These are phyloP conservation scores for Ichneumoninae sp. DNA, from an alignment of 2,888 invertebrate genomes.

Conservation along the genomic window DNA sequence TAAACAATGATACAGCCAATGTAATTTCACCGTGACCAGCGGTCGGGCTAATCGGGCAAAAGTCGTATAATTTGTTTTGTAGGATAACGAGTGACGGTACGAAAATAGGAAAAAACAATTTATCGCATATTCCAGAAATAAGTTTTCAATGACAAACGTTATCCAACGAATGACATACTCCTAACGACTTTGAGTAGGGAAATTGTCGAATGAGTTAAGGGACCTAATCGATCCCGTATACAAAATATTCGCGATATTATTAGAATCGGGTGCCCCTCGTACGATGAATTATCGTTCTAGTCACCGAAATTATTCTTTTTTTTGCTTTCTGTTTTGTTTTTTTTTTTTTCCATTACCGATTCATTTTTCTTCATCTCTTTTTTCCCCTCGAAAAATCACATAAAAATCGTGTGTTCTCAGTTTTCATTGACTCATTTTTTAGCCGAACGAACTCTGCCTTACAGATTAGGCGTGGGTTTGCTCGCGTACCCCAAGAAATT, in stretches of 20 bases:
- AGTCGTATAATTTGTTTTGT: too few species aligned
- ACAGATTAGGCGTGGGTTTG: background rate
- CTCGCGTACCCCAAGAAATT: background rate
- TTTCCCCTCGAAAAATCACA: background rate
- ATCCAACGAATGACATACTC: too few species aligned
- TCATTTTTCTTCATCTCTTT: background rate
- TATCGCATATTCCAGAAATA: too few species aligned
- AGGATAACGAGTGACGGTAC: too few species aligned
- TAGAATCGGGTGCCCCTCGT: slow-evolving; percentile 52
- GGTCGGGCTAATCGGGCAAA: too few species aligned
- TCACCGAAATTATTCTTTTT: background rate
- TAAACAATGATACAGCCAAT: background rate
- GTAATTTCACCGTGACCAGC: too few species aligned
- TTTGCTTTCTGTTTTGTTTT: background rate
- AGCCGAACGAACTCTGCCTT: background rate
- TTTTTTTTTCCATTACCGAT: background rate
- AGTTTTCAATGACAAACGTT: too few species aligned
- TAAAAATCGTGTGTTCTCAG: background rate
- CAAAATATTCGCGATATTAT: slow-evolving; percentile 19
- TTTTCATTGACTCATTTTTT: too few species aligned
- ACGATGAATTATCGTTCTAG: slow-evolving; percentile 43
- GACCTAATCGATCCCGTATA: background rate
- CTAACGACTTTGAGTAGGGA: too few species aligned
- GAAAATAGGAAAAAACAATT: too few species aligned
- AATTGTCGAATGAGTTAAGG: too few species aligned